phyloP scores from a whole-genome alignment of 2,888 invertebrate species.

The Trileptium ribeirensis region DNA sequence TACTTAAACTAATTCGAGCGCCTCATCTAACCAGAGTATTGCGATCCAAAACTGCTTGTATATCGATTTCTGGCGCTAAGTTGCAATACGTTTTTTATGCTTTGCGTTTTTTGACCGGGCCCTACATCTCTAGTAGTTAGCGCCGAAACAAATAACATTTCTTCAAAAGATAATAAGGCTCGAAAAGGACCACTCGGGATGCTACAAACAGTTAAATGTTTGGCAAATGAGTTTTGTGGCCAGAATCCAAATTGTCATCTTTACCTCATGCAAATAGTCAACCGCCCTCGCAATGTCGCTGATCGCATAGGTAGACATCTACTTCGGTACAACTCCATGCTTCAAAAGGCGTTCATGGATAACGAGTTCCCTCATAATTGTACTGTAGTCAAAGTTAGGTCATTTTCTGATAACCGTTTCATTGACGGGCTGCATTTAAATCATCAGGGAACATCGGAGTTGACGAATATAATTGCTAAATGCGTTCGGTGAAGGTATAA shows the following conservation, averaged over 20 bases:
- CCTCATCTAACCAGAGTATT: background rate
- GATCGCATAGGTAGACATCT: background rate
- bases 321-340: background rate
- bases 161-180: background rate
- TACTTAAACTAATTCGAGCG: background rate
- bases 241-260: background rate
- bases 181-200: background rate
- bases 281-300: background rate
- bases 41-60: background rate
- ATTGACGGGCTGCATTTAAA: no score
- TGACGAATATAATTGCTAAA: no score
- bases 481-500: no score
- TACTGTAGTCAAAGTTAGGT: no score
- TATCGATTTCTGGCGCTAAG: background rate
- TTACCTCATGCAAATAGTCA: background rate
- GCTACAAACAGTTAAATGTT: background rate
- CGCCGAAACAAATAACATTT: no score
- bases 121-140: background rate
- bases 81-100: background rate
- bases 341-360: no score
- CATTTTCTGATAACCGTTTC: no score
- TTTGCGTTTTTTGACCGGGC: background rate
- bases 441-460: no score
- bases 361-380: no score
- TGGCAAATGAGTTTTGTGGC: background rate